A percentile compares a stretch with the other conserved stretches of the same genome.
These are phyloP conservation scores for Synanthedon andrenaeformis DNA, from an alignment of 2,888 invertebrate genomes.

Conservation along the genomic window DNA sequence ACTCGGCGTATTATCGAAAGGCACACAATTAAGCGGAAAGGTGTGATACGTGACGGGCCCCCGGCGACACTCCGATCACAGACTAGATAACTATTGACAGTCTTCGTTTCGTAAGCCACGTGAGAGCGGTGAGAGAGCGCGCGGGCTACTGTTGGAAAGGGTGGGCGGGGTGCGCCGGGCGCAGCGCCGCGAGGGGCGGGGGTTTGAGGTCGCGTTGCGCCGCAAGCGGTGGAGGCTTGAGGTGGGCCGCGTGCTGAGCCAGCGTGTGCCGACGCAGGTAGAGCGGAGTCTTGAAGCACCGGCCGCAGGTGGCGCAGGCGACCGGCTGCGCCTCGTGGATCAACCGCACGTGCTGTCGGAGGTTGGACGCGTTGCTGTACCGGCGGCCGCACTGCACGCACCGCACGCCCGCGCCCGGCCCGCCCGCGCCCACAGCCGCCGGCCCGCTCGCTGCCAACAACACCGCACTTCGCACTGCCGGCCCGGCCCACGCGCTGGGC, in stretches of 20 bases:
- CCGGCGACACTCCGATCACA: slow-evolving; percentile 69
- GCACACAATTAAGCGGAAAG: slow-evolving; percentile 67
- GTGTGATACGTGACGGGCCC: slow-evolving; percentile 62
- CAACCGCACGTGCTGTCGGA: slow-evolving; percentile 80
- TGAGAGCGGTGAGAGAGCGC: slow-evolving; percentile 18
- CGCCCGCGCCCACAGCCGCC: slow-evolving; percentile 22
- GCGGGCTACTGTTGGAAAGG: slow-evolving; percentile 20
- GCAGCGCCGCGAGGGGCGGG: slow-evolving; percentile 36
- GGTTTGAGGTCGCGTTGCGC: slow-evolving; percentile 22
- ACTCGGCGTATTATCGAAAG: slow-evolving; percentile 62
- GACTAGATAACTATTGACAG: slow-evolving; percentile 67
- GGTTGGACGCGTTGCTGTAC: slow-evolving; percentile 80
- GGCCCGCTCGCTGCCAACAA: slow-evolving; percentile 53
- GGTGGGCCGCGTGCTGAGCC: slow-evolving; percentile 72
- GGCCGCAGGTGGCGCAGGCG: slow-evolving; percentile 77
- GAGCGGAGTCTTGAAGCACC: slow-evolving; percentile 81
- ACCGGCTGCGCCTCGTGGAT: slow-evolving; percentile 80
- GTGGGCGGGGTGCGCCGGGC: slow-evolving; percentile 37
- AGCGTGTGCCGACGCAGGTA: slow-evolving; percentile 81
- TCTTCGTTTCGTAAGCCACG: slow-evolving; percentile 57
- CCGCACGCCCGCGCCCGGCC: slow-evolving; percentile 49
- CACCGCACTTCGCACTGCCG: slow-evolving; percentile 35
- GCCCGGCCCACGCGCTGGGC: slow-evolving; percentile 6
- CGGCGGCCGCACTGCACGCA: slow-evolving; percentile 78
- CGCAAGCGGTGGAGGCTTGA: slow-evolving; percentile 34